Evolutionary conservation across 2,113 vertebrate genomes (phyloP).

Genomic region (Solenodon paradoxus): DNA sequence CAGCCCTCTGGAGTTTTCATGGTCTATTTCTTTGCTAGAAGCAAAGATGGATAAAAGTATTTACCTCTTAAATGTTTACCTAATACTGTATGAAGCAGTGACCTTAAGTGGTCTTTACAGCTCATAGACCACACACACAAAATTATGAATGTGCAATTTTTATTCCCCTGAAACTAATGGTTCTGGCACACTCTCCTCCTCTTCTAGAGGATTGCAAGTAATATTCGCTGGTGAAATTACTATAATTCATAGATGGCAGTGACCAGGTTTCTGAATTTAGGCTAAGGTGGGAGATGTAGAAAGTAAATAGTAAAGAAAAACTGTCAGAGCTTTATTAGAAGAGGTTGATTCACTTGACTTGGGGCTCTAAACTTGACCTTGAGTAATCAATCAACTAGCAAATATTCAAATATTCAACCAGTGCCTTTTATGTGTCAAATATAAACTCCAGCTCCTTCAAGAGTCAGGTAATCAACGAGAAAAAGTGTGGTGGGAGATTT

Average conservation of each 20-base stretch:
- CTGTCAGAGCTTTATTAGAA: conserved; percentile 42
- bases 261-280: conserved; percentile 67
- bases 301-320: conserved; percentile 29
- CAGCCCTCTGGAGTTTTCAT: conserved; percentile 83
- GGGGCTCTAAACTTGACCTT: conserved; percentile 31
- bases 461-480: not conserved
- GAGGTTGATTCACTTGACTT: conserved; percentile 36
- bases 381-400: conserved; percentile 29
- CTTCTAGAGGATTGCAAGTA: conserved; percentile 59
- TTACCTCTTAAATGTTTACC: conserved; percentile 84
- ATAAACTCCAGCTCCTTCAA: not conserved
- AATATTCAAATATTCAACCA: conserved; percentile 30
- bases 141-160: conserved; percentile 79
- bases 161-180: conserved; percentile 76
- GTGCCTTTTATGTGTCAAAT: not conserved
- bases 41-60: conserved; percentile 82
- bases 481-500: not conserved
- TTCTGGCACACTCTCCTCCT: conserved; percentile 57
- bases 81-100: conserved; percentile 80
- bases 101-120: conserved; percentile 83
- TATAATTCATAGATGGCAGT: conserved; percentile 36
- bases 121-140: conserved; percentile 81
- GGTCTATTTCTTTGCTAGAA: conserved; percentile 83
- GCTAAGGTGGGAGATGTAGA: not conserved
- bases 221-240: conserved; percentile 61